Evolutionary conservation across 2,888 invertebrate species (phyloP), one percentile per base, ranked within the genome.

Genomic region (Hipparchia semele): DNA sequence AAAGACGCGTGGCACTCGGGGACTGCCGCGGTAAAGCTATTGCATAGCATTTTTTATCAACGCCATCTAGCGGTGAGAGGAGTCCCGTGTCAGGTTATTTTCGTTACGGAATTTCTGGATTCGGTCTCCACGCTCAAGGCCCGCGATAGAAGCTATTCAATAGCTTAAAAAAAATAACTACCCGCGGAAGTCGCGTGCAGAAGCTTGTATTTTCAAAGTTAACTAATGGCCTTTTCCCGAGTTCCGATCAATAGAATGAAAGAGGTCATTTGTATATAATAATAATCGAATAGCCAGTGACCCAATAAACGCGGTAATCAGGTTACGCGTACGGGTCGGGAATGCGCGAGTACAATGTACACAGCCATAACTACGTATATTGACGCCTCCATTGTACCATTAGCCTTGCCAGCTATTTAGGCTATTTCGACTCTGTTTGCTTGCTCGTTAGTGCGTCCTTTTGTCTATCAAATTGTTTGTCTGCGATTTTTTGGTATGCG

Each of bases 361-460:
- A 53, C 5, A 58, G 58, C 8, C 23, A 7, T 58, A 58, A 6
- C 6, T 49, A 49, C 49, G 8, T 58, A 58, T 87, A 89, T 90
- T 90, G 90, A 87, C 87, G 86, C 86, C 85, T 85, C 84, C 86
- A 84, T 84, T 85, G 86, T 85, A 84, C 86, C 85, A 88, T 90
- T 89, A 91, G 87, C 90, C 91, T 91, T 89, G 92, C 86, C 82
- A 80, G 88, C 88, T 88, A 86, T 89, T 90, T 88, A 91, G 86
- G 83, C 82, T 81, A 79, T 82, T 81, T 81, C 79, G 79, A 79
- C 79, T 82, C 82, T 84, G 82, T 80, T 82, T 85, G 83, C 83
- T 84, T 81, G 82, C 80, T 77, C 74, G 77, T 78, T 79, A 79
- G 75, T 76, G 74, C 72, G 72, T 74, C 74, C 74, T 74, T 78